Base-by-base conservation (phyloP, 2,113 vertebrate species). In the Pungitius pungitius region DNA sequence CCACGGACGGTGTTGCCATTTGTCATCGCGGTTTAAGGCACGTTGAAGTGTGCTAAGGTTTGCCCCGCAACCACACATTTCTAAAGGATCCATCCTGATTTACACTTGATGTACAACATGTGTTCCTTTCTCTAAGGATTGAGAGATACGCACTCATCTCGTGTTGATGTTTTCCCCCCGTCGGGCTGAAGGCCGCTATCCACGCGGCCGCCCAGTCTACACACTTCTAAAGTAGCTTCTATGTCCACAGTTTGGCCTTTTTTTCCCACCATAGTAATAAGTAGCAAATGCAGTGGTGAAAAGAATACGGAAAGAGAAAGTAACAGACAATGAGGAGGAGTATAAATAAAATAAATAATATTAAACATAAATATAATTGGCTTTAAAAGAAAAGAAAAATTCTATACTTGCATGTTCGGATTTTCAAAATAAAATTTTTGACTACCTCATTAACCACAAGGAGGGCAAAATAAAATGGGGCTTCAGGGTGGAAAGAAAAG, bases 81-180 rank as follows among this genome's bases (percentile, higher is more conserved):
- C 49, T 52, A 71, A 79, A 73, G 40, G 15, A 79, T 66, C 8
- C 11, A 17, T 60, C 40, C 26, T 78, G 58, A 84, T 82, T 79
- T 71, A 63, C 60, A 49, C 69, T 68, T 61, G 33, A 73, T 51
- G 27, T 30, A 2, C 24, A 58, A 69, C 18, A 51, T 70, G 30
- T 52, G 20, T 56, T 69, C 20, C 6, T 69, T 69, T 65, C 20
- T 0, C 27, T 68, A 60, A 37, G 74, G 52, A 63, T 73, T n/a
- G 18, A 57, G 18, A 70, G 57, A 59, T 64, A 77, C 37, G 15
- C 27, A 27, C 55, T 74, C 66, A 57, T 65, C 42, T 17, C 37
- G 60, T 57, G n/a, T 40, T 58, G 71, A 62, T 49, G 59, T 58
- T 73, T 85, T 33, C n/a, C 26, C 8, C 33, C 58, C 17, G 3